A percentile compares a stretch with the other conserved stretches of the same genome.
Evolutionary conservation across 2,797 vertebrate species (phyloP).

Genomic region (Gouania willdenowi): DNA sequence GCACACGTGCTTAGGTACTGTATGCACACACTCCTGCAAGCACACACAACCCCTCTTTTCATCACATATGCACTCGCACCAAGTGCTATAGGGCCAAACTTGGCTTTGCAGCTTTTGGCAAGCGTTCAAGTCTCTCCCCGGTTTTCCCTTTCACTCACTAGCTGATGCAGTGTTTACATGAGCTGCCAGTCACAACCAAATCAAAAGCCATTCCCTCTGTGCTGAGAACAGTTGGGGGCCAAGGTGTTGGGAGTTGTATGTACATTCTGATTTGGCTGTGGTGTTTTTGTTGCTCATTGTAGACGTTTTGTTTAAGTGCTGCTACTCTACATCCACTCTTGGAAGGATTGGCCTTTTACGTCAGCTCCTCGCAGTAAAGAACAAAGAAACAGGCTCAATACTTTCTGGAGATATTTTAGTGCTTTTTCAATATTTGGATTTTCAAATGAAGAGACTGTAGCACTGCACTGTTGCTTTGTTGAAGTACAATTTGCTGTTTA

Average conservation of each 20-base stretch:
- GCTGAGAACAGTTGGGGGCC: conserved; percentile 58
- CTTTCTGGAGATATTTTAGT: conserved; percentile 2
- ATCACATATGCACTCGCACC: conserved; percentile 28
- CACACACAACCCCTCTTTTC: conserved; percentile 49
- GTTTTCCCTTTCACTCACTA: conserved; percentile 64
- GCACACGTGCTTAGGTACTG: conserved; percentile 56
- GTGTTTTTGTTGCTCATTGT: conserved; percentile 34
- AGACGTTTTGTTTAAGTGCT: conserved; percentile 29
- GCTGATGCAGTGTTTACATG: conserved; percentile 72
- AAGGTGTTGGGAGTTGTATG: conserved; percentile 39
- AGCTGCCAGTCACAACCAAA: conserved; percentile 73
- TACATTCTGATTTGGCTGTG: conserved; percentile 42
- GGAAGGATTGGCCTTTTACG: conserved; percentile 1
- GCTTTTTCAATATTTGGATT: neutral
- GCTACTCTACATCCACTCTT: conserved; percentile 5
- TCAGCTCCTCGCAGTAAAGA: conserved; percentile 1
- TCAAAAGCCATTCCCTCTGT: conserved; percentile 62
- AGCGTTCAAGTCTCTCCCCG: conserved; percentile 59
- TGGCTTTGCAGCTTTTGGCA: conserved; percentile 68
- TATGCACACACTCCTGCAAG: conserved; percentile 53
- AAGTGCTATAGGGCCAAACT: conserved; percentile 64
- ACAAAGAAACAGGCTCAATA: conserved; percentile 3
- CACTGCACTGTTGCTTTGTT: neutral
- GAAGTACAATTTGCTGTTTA: conserved; percentile 1
- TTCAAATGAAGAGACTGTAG: neutral